These are phyloP conservation scores for Ceratosolen fusciceps DNA, from an alignment of 1,140 invertebrate genomes.

Conservation along the genomic window DNA sequence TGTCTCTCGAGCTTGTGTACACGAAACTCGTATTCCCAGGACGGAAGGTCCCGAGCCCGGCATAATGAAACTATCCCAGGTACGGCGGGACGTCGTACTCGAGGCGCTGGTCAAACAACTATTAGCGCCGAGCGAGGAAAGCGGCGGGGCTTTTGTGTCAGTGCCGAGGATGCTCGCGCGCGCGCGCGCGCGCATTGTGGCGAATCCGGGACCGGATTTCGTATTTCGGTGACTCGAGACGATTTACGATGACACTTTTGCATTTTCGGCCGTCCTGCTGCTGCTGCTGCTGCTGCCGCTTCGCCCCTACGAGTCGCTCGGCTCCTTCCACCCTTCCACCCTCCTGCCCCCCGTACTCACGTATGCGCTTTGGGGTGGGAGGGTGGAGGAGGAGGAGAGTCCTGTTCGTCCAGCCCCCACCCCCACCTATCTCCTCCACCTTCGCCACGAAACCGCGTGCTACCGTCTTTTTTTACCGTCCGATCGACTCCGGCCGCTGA, in stretches of 20 bases:
- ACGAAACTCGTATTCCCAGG: slow-evolving; percentile 29
- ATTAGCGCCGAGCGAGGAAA: slow-evolving; percentile 26
- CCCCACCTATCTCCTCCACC: too few species aligned
- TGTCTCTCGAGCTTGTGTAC: not conserved
- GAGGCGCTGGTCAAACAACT: slow-evolving; percentile 42
- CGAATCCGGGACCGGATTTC: slow-evolving; percentile 41
- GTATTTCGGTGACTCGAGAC: slow-evolving; percentile 15
- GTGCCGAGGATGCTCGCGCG: not conserved
- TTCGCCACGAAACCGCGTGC: slow-evolving; percentile 9
- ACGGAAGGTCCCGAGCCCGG: slow-evolving; percentile 16
- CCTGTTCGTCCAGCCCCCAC: not conserved
- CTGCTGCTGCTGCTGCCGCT: not conserved
- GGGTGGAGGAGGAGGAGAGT: too few species aligned
- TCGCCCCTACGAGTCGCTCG: not conserved
- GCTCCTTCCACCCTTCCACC: too few species aligned
- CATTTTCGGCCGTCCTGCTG: not conserved
- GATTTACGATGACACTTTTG: slow-evolving; percentile 51
- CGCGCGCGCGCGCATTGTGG: slow-evolving; percentile 4
- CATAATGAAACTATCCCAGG: slow-evolving; percentile 28
- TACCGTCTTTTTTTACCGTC: slow-evolving; percentile 21
- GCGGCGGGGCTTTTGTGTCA: not conserved
- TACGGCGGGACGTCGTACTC: slow-evolving; percentile 11
- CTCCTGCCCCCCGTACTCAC: not conserved
- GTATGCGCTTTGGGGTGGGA: not conserved
- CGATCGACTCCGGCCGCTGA: slow-evolving; percentile 5